A percentile compares a stretch with the other conserved stretches of the same genome.
Conservation (phyloP, 2,888 invertebrate genomes). For the Elegia similella region DNA sequence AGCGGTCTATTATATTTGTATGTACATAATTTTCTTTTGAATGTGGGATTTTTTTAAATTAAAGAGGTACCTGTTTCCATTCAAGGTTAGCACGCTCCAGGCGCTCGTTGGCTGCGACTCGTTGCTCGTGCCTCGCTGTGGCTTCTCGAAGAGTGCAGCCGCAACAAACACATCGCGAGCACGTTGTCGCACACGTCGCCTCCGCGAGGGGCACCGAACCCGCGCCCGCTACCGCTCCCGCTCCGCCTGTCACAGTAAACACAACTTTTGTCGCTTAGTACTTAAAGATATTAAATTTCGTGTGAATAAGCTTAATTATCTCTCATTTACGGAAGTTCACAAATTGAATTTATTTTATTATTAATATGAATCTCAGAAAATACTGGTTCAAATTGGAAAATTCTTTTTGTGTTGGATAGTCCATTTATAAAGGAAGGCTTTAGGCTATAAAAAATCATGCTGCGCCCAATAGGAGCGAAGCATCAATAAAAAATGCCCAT, state of each 20-base stretch:
- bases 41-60: too few species aligned
- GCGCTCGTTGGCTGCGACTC: slow-evolving; percentile 89
- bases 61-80: slow-evolving; percentile 84
- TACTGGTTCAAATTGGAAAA: too few species aligned
- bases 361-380: not conserved
- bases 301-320: not conserved
- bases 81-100: slow-evolving; percentile 90
- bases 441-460: too few species aligned
- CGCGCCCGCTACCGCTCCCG: slow-evolving; percentile 30
- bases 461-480: too few species aligned
- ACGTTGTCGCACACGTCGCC: slow-evolving; percentile 45
- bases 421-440: too few species aligned
- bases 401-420: too few species aligned
- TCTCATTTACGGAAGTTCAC: not conserved
- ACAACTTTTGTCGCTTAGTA: not conserved
- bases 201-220: slow-evolving; percentile 24
- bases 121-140: slow-evolving; percentile 89
- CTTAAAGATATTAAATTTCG: not conserved
- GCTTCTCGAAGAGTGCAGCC: slow-evolving; percentile 85
- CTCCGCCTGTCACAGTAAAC: slow-evolving; percentile 24
- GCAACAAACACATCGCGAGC: slow-evolving; percentile 63
- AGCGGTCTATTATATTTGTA: too few species aligned
- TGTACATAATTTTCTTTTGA: too few species aligned
- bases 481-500: too few species aligned
- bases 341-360: slow-evolving; percentile 3